Base-by-base conservation (phyloP, 2,113 vertebrate species). In the Monarcha castaneiventris region DNA sequence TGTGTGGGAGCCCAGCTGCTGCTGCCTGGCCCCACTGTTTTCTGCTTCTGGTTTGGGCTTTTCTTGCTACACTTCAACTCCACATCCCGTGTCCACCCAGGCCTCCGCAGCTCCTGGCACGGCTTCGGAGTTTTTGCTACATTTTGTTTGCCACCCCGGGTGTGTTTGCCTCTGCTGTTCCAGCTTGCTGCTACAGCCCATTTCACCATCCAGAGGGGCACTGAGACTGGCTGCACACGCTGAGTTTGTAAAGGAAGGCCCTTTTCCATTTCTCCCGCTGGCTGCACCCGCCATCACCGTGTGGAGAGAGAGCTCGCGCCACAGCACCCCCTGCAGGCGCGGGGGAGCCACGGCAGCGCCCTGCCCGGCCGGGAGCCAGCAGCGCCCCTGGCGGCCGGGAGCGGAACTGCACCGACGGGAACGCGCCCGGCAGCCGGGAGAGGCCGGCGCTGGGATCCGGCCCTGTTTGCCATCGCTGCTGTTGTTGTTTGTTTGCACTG, bases 401-500 rank as follows among this genome's bases (percentile, higher is more conserved):
- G 3, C 0, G 2, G 9, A 23, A 64, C 59, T 64, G 69, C 81
- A 46, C 17, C 13, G 0, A 0, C 1, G 3, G 17, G 27, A 12
- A 22, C 3, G 21, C 0, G 18, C 39, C 46, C 0, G 13, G 9
- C 0, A 0, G 41, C 22, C 1, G 0, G 2, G 33, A 11, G 16
- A 1, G 9, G 48, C 33, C 6, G 5, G 0, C 3, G 3, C 3
- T 1, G n/a, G n/a, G 33, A 5, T 14, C 21, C 10, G 66, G 21
- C 10, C 26, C 9, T 13, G 6, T 7, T 10, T 32, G 13, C 4
- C 7, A 17, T 3, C 46, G 3, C 29, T 33, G 49, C 10, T 26
- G 22, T 2, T 27, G 21, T 2, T 25, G 22, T 15, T 46, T 46
- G 27, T 29, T 48, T 48, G 19, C 12, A 13, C 41, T 51, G 44